Conservation (phyloP, 2,888 invertebrate genomes). For the Cataglyphis livida region DNA sequence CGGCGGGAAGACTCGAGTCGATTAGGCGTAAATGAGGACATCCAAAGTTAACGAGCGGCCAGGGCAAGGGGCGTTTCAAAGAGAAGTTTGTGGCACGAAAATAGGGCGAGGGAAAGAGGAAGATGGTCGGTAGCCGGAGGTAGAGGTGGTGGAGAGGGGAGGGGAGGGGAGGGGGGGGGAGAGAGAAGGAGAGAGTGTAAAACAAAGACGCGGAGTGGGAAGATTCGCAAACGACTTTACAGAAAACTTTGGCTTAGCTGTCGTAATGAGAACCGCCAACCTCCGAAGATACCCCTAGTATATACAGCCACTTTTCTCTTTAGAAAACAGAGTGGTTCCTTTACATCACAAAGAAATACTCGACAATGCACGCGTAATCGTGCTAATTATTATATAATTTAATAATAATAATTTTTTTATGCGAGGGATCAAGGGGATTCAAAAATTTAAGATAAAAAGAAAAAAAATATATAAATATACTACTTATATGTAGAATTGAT, state of each 20-base stretch:
- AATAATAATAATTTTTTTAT: neutral
- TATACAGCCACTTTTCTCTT: neutral
- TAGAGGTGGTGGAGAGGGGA: too few relatives aligned
- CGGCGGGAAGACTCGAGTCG: conserved; percentile 66
- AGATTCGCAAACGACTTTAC: conserved; percentile 50
- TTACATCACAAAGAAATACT: neutral
- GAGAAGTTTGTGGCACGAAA: conserved; percentile 62
- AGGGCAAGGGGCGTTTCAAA: conserved; percentile 65
- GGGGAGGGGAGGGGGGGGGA: neutral
- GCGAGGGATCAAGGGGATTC: neutral
- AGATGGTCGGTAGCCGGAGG: conserved; percentile 8
- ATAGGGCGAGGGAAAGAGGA: conserved; percentile 23
- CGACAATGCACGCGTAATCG: neutral
- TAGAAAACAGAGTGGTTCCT: conserved; percentile 7
- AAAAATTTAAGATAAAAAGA: neutral
- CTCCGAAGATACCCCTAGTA: neutral
- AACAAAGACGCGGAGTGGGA: conserved; percentile 38
- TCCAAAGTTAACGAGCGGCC: conserved; percentile 72
- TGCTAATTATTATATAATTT: neutral
- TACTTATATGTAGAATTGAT: neutral
- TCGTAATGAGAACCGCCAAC: conserved; percentile 39
- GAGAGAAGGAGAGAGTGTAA: conserved; percentile 11
- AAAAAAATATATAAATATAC: too few relatives aligned
- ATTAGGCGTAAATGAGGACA: conserved; percentile 74
- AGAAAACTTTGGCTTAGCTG: conserved; percentile 51